Base-by-base conservation (phyloP, 1,140 invertebrate species). In the Capitella teleta region DNA sequence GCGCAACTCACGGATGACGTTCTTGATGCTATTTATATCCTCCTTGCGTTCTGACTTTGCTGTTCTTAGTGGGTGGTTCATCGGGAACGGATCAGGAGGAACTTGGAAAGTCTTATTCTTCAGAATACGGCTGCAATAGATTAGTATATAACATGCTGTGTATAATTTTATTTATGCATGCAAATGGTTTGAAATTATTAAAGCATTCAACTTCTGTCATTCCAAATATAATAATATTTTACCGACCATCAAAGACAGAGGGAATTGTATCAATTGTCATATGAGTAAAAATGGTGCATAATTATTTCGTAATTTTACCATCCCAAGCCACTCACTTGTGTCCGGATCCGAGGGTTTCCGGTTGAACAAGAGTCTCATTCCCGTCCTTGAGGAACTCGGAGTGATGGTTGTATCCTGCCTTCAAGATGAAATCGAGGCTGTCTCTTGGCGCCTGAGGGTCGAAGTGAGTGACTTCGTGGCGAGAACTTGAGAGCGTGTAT, bases 381-480 rank as follows among this genome's bases (percentile, higher is more conserved):
- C 57, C 64, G 28, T 59, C 61, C 28, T 54, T 66, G 0, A 71
- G 55, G 18, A 70, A 61, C 30, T 66, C 64, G 18, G 58, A 57
- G 53, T 72, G 66, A n/a, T 73, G 71, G 50, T 72, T 52, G 52
- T 73, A 73, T 45, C 62, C 48, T 16, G 68, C 58, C 53, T 70
- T 73, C 3, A 73, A 51, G 28, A 68, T 49, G 60, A 73, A 72
- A 50, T 73, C 71, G 16, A 73, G 53, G 42, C 58, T 63, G 55
- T 73, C 70, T 18, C 56, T 58, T 32, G 71, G 71, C 14, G 67
- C 68, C 43, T 61, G 47, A 8, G 68, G 64, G 43, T 72, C 71
- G 51, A 54, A 55, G 49, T 68, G 61, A 34, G 60, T 66, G 8
- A 64, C 59, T 49, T 72, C 64, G 40, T 61, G 54, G 14, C 70